Evolutionary conservation across 2,888 invertebrate species (phyloP).

Genomic region (Clostera curtula): DNA sequence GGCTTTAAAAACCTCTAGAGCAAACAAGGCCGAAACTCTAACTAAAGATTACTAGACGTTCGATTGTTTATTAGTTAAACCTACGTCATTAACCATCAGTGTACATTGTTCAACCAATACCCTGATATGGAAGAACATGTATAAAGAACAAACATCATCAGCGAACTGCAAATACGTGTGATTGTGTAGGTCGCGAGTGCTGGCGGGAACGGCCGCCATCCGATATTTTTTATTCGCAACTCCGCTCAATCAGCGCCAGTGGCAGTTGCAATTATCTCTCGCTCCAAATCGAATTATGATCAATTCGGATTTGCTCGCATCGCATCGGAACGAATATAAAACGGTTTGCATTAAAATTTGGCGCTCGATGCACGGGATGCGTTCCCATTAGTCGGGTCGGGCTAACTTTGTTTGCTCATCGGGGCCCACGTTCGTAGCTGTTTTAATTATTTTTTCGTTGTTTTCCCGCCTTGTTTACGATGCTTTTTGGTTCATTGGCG

Average conservation of each 20-base stretch:
- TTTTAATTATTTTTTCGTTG: constrained; percentile 48
- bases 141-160: constrained; percentile 66
- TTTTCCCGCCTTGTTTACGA: constrained; percentile 38
- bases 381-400: constrained; percentile 66
- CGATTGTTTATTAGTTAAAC: background rate
- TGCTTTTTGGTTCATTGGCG: constrained; percentile 30
- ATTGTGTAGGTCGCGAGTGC: constrained; percentile 41
- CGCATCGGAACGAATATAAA: constrained; percentile 73
- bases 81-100: constrained; percentile 16
- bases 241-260: constrained; percentile 69
- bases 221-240: constrained; percentile 54
- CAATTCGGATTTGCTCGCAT: constrained; percentile 75
- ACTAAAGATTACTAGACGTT: too few species aligned
- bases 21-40: too few species aligned
- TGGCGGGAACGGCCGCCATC: constrained; percentile 23
- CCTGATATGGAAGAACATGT: constrained; percentile 33
- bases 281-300: constrained; percentile 74
- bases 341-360: constrained; percentile 75
- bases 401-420: constrained; percentile 56
- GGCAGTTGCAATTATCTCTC: constrained; percentile 74
- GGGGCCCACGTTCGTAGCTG: constrained; percentile 34
- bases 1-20: too few species aligned
- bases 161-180: constrained; percentile 53
- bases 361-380: constrained; percentile 68
- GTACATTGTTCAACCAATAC: constrained; percentile 14